Conservation (phyloP, 2,797 vertebrate species). For the Threskiornis aethiopicus region DNA sequence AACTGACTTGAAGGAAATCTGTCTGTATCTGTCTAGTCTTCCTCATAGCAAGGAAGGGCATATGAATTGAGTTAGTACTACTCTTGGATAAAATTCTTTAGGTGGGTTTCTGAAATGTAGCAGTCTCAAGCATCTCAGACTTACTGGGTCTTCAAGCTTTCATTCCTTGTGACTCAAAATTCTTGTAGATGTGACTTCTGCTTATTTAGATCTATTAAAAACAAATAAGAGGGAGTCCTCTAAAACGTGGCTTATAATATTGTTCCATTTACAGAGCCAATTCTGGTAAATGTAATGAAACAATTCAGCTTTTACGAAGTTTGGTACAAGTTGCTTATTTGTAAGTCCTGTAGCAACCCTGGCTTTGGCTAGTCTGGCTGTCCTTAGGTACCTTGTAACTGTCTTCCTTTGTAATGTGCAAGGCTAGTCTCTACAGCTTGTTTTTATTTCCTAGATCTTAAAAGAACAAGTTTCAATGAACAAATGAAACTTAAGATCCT, state of each 20-base stretch:
- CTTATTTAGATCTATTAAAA: neutral
- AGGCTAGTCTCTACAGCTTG: neutral
- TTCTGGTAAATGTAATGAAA: neutral
- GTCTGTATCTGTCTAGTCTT: neutral
- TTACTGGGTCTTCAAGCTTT: neutral
- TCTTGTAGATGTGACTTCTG: neutral
- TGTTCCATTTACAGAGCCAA: neutral
- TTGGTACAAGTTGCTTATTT: neutral
- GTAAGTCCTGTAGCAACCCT: neutral
- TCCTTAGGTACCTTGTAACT: neutral
- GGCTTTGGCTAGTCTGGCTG: neutral
- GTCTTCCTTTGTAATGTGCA: neutral
- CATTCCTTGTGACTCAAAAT: neutral
- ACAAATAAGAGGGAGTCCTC: neutral
- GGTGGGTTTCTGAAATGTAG: neutral
- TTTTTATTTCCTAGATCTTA: conserved; percentile 15
- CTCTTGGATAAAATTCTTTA: neutral
- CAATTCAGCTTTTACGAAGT: neutral
- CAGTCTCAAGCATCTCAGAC: neutral
- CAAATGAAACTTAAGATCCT: neutral
- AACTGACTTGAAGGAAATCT: neutral
- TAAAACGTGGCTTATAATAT: neutral
- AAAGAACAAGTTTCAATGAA: neutral
- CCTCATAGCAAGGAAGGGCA: neutral
- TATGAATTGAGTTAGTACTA: neutral